These are phyloP conservation scores for Aphaenogaster ashmeadi DNA, from an alignment of 1,140 invertebrate species.

Conservation along the genomic window DNA sequence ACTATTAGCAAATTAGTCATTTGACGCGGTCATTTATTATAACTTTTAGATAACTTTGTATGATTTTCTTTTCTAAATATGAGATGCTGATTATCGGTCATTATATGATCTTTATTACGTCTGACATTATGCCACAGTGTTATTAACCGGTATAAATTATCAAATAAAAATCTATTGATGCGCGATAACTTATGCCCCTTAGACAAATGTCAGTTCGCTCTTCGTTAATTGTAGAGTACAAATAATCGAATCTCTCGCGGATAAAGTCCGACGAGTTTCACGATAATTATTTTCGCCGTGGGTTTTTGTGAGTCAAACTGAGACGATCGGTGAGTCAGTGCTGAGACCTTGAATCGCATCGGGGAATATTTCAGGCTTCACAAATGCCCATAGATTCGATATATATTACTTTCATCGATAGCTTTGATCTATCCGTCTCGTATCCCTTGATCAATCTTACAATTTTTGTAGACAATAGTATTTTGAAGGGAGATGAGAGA, in stretches of 20 bases:
- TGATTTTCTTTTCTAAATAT: not conserved
- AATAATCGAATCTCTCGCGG: slow-evolving; percentile 24
- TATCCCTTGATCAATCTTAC: not conserved
- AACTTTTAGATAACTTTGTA: not conserved
- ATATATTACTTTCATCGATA: slow-evolving; percentile 33
- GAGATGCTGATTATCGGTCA: not conserved
- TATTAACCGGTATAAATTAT: slow-evolving; percentile 19
- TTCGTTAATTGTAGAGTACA: slow-evolving; percentile 12
- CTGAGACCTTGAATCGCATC: slow-evolving; percentile 39
- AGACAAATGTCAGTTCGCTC: not conserved
- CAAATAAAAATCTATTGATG: slow-evolving; percentile 24
- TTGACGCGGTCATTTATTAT: not conserved
- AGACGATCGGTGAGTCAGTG: slow-evolving; percentile 53
- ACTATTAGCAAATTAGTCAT: slow-evolving; percentile 21
- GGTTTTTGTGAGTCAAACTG: slow-evolving; percentile 46
- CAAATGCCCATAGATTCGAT: not conserved
- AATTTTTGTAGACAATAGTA: not conserved
- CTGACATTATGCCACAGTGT: not conserved
- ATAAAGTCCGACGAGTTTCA: slow-evolving; percentile 34
- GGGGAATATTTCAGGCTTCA: not conserved
- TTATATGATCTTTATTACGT: slow-evolving; percentile 25
- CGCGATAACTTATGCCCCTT: not conserved
- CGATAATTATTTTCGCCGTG: slow-evolving; percentile 33
- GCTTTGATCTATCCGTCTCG: not conserved
- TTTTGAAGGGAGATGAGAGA: not conserved